These are phyloP conservation scores for Calidris pygmaea DNA, from an alignment of 2,113 vertebrate genomes.

Conservation along the genomic window DNA sequence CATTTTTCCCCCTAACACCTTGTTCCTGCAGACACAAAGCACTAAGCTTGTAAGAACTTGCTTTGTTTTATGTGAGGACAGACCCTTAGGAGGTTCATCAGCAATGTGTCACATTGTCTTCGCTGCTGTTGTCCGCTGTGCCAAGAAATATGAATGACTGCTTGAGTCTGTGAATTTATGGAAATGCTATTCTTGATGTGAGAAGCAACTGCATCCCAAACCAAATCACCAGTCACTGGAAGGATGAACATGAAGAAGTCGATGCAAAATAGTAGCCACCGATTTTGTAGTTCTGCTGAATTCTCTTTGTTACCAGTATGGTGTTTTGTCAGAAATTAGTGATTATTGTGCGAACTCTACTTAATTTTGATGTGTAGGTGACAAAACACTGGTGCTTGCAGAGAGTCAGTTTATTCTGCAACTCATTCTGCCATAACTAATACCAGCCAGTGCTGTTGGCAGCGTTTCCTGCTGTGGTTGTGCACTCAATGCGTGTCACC, in stretches of 20 bases:
- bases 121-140: neutral
- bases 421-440: neutral
- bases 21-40: neutral
- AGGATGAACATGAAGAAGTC: neutral
- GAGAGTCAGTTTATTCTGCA: neutral
- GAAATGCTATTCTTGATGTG: neutral
- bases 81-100: neutral
- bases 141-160: neutral
- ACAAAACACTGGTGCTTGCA: neutral
- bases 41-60: neutral
- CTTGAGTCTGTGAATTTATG: neutral
- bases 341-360: neutral
- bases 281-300: neutral
- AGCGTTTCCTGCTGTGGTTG: neutral
- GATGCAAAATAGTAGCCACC: neutral
- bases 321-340: neutral
- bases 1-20: neutral
- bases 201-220: neutral
- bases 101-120: neutral
- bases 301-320: neutral
- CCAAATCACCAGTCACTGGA: neutral
- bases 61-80: neutral
- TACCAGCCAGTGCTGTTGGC: neutral
- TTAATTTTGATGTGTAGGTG: neutral
- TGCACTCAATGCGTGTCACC: neutral